These are phyloP conservation scores for Centroberyx gerrardi DNA, from an alignment of 2,797 vertebrate species.

Conservation along the genomic window DNA sequence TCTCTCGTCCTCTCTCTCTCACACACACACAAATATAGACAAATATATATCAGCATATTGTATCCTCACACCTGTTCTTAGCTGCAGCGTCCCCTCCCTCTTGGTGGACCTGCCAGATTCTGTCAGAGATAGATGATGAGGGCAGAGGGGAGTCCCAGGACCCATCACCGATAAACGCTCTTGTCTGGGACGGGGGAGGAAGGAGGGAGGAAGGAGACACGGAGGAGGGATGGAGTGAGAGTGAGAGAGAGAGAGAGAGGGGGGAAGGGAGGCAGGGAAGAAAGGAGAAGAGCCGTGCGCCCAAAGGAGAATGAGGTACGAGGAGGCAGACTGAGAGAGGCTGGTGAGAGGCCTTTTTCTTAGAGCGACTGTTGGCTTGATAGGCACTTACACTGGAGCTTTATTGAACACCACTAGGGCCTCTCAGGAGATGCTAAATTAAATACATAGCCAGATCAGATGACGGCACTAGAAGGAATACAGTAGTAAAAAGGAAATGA, in stretches of 20 bases:
- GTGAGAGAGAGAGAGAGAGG: not conserved
- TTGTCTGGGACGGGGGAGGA: constrained; percentile 33
- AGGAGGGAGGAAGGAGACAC: constrained; percentile 5
- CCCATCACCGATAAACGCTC: constrained; percentile 32
- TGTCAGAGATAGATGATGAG: constrained; percentile 56
- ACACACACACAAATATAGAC: constrained; percentile 3
- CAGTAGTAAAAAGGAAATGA: constrained; percentile 67
- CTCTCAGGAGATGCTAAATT: constrained; percentile 76
- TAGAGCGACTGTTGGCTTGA: constrained; percentile 49
- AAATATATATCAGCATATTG: constrained; percentile 28
- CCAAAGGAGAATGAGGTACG: not conserved
- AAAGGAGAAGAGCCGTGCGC: not conserved
- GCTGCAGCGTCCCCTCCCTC: constrained; percentile 30
- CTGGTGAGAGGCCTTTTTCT: constrained; percentile 47
- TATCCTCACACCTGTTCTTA: constrained; percentile 37
- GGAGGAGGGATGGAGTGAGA: constrained; percentile 21
- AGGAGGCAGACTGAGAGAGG: constrained; percentile 33
- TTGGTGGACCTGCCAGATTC: constrained; percentile 48
- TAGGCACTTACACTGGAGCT: constrained; percentile 67
- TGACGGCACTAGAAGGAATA: constrained; percentile 67
- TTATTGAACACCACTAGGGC: constrained; percentile 63
- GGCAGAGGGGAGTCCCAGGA: constrained; percentile 32
- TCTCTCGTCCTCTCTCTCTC: not conserved
- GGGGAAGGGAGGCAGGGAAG: not conserved
- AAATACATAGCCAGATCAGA: constrained; percentile 77